Conservation (phyloP, 2,113 vertebrate species). For the Poeciliopsis turrubarensis region DNA sequence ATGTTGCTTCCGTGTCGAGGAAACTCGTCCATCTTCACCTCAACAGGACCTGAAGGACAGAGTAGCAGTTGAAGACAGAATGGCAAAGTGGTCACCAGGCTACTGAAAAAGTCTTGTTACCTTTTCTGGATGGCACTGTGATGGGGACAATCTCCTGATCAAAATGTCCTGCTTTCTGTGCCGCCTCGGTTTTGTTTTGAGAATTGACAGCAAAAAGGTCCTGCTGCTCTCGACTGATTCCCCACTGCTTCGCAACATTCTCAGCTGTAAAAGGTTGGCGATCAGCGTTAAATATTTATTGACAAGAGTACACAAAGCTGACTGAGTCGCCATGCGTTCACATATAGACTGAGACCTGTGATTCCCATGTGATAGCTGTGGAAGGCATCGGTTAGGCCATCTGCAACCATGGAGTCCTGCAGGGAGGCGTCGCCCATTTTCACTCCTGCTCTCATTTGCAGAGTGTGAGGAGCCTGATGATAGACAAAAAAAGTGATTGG, state of each 20-base stretch:
- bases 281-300: not conserved
- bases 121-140: slow-evolving; percentile 89
- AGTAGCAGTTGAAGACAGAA: not conserved
- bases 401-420: slow-evolving; percentile 86
- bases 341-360: slow-evolving; percentile 81
- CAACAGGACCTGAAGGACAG: slow-evolving; percentile 82
- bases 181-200: slow-evolving; percentile 88
- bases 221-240: slow-evolving; percentile 87
- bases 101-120: slow-evolving; percentile 46
- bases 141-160: slow-evolving; percentile 92
- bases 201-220: slow-evolving; percentile 87
- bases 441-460: slow-evolving; percentile 89
- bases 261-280: slow-evolving; percentile 81
- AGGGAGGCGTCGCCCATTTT: slow-evolving; percentile 88
- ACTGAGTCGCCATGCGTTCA: not conserved
- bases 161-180: slow-evolving; percentile 93
- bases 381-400: slow-evolving; percentile 94
- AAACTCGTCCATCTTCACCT: slow-evolving; percentile 90
- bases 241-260: slow-evolving; percentile 94
- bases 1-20: slow-evolving; percentile 89
- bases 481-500: slow-evolving; percentile 6
- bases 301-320: not conserved
- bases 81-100: not conserved
- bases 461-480: slow-evolving; percentile 88
- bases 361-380: slow-evolving; percentile 94